Evolutionary conservation across 2,113 vertebrate genomes (phyloP).

Genomic region (Acrocephalus arundinaceus): DNA sequence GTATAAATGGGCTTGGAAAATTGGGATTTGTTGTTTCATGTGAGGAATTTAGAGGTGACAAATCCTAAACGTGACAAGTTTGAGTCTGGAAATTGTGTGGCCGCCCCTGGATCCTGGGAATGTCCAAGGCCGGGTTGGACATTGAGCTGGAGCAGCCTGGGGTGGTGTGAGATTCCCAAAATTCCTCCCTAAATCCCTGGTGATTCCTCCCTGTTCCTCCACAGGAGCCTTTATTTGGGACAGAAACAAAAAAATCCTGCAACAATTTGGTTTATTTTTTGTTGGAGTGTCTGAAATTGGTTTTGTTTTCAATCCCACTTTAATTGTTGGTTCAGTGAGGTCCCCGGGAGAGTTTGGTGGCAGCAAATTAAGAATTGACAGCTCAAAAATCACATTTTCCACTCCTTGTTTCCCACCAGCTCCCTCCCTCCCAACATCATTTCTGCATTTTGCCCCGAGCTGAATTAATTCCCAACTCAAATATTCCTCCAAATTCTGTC

Average conservation of each 20-base stretch:
- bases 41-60: background rate
- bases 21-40: background rate
- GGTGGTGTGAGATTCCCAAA: background rate
- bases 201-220: background rate
- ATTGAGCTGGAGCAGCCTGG: background rate
- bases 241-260: background rate
- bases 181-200: fast-evolving
- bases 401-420: background rate
- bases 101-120: background rate
- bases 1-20: background rate
- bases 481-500: background rate
- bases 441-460: background rate
- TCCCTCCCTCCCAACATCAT: background rate
- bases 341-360: background rate
- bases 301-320: background rate
- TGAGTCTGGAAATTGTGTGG: too few species aligned
- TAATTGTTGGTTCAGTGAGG: background rate
- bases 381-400: background rate
- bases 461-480: background rate
- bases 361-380: background rate
- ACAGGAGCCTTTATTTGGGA: background rate
- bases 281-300: background rate
- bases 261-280: background rate
- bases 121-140: background rate
- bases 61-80: fast-evolving